Evolutionary conservation across 2,888 invertebrate species (phyloP), one percentile per base, ranked within the genome.

Genomic region (Spodoptera exigua): DNA sequence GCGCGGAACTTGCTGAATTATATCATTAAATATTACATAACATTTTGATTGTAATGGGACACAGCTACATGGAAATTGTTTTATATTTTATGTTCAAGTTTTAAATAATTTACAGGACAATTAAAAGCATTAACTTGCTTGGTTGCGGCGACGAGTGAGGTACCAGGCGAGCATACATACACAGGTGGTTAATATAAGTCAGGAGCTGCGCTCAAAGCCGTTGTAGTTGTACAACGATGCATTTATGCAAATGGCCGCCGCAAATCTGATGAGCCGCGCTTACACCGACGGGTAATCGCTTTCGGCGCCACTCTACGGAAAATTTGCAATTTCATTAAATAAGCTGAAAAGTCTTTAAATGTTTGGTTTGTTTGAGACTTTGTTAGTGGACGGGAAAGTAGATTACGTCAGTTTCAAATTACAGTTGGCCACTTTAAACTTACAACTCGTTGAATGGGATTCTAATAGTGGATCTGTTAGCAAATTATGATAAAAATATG

Each of bases 231-330:
- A 69, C 61, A 48, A 21, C 60, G 69, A 60, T 69, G 69, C 68
- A 69, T 69, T 69, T 69, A 69, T 69, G 61, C 74, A 69, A 69
- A 73, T 69, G 74, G 54, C 61, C 12, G 51, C 69, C 74, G 52
- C 74, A 69, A 69, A 73, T 69, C 74, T 69, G 74, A 69, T 69
- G 69, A 69, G 68, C 69, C 60, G 49, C 60, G 68, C 69, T 67
- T 67, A 67, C 69, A 60, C 48, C 39, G 61, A 60, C 74, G 69
- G 43, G 60, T 73, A 69, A 69, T 69, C 74, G 74, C 61, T 52
- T 67, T 60, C 54, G 35, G 34, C 61, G 68, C 51, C 21, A 72
- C 46, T 67, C 34, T 48, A 68, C 61, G 41, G 61, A 68, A 68
- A 52, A 73, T 73, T 60, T 60, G 55, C 68, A 68, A 68, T 73